Evolutionary conservation across 2,113 vertebrate genomes (phyloP).

Genomic region (Coracopsis vasa): DNA sequence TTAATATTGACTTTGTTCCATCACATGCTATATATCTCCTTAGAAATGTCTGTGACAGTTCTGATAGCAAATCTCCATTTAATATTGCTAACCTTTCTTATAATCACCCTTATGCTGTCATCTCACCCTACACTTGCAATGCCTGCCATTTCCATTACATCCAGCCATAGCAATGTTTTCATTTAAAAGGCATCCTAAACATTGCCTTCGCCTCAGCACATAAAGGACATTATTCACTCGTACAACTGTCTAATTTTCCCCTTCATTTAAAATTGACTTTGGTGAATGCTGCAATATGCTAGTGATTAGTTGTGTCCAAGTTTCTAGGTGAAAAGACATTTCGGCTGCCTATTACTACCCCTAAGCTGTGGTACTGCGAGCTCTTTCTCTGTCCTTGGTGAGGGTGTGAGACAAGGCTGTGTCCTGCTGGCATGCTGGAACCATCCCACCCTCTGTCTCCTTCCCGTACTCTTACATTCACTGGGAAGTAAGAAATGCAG

Average conservation of each 20-base stretch:
- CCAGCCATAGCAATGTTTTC: not conserved
- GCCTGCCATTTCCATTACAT: not conserved
- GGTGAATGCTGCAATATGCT: not conserved
- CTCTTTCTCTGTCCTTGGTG: not conserved
- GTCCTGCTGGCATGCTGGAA: not conserved
- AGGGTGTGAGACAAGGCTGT: not conserved
- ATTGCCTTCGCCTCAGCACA: not conserved
- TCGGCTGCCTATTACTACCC: not conserved
- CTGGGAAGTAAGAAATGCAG: not conserved
- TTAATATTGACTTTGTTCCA: not conserved
- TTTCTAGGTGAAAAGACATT: not conserved
- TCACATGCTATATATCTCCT: not conserved
- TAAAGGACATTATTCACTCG: not conserved
- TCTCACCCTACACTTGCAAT: not conserved
- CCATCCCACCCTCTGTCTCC: not conserved
- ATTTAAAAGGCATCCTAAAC: not conserved
- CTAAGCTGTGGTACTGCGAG: not conserved
- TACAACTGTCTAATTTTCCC: not conserved
- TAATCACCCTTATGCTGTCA: not conserved
- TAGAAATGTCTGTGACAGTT: not conserved
- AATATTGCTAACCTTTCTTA: not conserved
- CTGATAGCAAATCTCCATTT: not conserved
- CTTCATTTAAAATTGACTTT: not conserved
- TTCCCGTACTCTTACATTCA: not conserved
- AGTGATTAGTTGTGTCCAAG: not conserved